Evolutionary conservation across 2,888 invertebrate genomes (phyloP), one percentile per base, ranked within the genome.

Genomic region (Phyto melanocephala): DNA sequence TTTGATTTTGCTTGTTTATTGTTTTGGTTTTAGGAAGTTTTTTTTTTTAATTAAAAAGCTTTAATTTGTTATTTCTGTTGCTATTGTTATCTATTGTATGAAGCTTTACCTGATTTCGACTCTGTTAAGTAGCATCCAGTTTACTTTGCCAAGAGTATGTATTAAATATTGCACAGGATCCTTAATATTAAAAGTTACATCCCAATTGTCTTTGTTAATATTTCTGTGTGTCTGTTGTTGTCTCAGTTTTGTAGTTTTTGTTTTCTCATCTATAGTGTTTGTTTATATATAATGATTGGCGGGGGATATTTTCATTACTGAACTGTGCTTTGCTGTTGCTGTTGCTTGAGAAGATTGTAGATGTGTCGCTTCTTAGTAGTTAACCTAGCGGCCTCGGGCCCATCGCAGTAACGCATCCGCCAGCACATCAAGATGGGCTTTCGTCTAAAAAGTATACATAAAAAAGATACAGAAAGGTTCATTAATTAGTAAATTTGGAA

Each of bases 341-440:
- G 6, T 77, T 70, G 56, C n/a, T 62, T 63, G 10, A 74, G 45
- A 17, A 50, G 71, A 22, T 63, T 68, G 33, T 42, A 6, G 28
- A 3, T 68, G 22, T 68, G 15, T 15, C 42, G 22, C 11, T 35
- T 6, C 45, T 71, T 75, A 75, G 20, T 80, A 67, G 20, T 80
- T 67, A 60, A 42, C 76, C 75, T 96, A 97, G 93, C 97, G 97
- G 89, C 97, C 97, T 92, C 97, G 94, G 91, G 97, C 97, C 97
- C 97, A 98, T 91, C 97, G 95, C 87, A 98, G 93, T 88, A 98
- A 93, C 90, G 97, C 98, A 92, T 98, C 98, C 86, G 98, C 98
- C 91, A 98, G 92, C 87, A 98, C 97, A 93, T 98, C 97, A 92
- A 98, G 93, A 92, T 98, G 98, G 90, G 97, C 97, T 92, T 97